Evolutionary conservation across 2,888 invertebrate genomes (phyloP), one percentile per base, ranked within the genome.

Genomic region (Dastarcus helophoroides): DNA sequence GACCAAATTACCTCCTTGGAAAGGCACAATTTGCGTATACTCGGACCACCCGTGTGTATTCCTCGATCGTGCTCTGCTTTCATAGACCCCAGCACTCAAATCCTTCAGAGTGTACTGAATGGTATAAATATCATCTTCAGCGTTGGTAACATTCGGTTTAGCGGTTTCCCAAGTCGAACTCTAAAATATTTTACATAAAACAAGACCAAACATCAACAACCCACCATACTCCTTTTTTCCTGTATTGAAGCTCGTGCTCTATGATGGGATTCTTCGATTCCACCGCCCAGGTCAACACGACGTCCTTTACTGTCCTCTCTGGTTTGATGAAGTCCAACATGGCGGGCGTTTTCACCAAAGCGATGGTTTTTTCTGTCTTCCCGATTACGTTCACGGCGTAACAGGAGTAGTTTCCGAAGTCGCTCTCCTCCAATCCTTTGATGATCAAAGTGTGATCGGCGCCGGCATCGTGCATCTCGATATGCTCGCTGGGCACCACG

Each of bases 21-120:
- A 60, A 9, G 51, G 43, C 22, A 53, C 51, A 2, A 51, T 40
- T n/a, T 51, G 44, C 2, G 64, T 62, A 32, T 47, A 53, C 4
- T 60, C 54, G 2, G 65, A 64, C 65, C 64, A 65, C 3, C 67
- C 67, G 37, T 63, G 60, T 2, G 41, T 35, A 43, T 67, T 68
- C 36, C 48, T 44, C 1, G 67, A 61, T 28, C 58, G 46, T 3
- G 63, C 42, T 22, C 54, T 54, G 2, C 59, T 62, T 37, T 65
- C 63, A 41, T 67, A 68, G 8, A 54, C 52, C 9, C 62, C 63
- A 14, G 57, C 52, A 13, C 48, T 54, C 29, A 65, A 47, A 34
- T 54, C 53, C 29, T 46, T 48, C 11, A 68, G 43, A 2, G 53
- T 53, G 36, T 64, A 54, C 25, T 56, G 55, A 7, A 65, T 54